Conservation (phyloP, 2,113 vertebrate species). For the Leucopsar rothschildi region DNA sequence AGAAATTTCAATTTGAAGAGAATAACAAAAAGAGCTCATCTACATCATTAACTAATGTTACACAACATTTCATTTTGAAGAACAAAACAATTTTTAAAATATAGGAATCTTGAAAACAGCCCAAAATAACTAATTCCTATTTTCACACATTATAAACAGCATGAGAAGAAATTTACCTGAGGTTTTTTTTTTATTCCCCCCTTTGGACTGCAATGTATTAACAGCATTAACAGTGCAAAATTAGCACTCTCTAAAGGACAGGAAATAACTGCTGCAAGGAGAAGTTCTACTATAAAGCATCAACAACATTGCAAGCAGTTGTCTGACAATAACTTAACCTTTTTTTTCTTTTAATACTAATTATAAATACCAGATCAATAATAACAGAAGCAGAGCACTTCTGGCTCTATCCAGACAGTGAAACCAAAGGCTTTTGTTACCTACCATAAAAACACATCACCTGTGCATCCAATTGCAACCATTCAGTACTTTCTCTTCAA, state of each 20-base stretch:
- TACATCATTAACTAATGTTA: background rate
- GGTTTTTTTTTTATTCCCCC: background rate
- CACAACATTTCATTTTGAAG: background rate
- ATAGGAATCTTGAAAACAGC: background rate
- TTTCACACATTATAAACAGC: background rate
- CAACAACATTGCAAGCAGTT: background rate
- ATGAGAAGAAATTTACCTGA: background rate
- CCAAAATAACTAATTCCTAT: background rate
- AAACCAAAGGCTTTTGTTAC: background rate
- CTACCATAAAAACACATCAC: background rate
- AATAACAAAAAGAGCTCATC: background rate
- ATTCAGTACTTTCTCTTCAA: background rate
- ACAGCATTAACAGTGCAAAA: background rate
- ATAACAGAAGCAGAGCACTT: background rate
- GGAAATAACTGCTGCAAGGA: background rate
- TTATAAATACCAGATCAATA: background rate
- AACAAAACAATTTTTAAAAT: background rate
- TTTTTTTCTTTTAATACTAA: background rate
- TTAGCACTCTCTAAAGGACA: background rate
- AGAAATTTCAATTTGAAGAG: background rate
- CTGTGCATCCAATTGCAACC: background rate
- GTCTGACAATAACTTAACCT: background rate
- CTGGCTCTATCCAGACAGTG: background rate
- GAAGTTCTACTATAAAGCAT: background rate
- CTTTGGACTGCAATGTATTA: background rate